These are phyloP conservation scores for Parapristionchus giblindavisi DNA, from an alignment of 2,888 invertebrate species.

Conservation along the genomic window DNA sequence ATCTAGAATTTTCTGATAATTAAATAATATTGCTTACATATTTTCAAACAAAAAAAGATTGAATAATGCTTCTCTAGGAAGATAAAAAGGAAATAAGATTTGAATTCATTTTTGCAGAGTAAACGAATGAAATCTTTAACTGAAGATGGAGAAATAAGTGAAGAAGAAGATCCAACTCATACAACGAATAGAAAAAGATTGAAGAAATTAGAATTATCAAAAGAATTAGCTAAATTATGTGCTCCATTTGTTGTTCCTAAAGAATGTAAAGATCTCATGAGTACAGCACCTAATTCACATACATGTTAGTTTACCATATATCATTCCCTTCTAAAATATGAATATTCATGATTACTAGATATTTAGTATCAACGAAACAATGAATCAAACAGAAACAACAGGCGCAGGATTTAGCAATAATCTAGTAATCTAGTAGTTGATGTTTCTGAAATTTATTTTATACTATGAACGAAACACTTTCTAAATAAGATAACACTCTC, in stretches of 20 bases:
- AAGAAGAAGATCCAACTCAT: constrained; percentile 74
- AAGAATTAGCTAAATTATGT: constrained; percentile 72
- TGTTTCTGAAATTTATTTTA: no score
- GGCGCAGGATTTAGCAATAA: no score
- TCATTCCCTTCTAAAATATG: not conserved
- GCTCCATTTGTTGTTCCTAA: constrained; percentile 66
- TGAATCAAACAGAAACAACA: no score
- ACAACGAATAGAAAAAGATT: not conserved
- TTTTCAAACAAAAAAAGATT: no score
- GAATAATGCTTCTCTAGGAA: no score
- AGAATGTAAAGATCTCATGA: constrained; percentile 45
- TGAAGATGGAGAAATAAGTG: constrained; percentile 73
- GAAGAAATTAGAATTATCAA: constrained; percentile 64
- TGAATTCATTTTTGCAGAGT: constrained; percentile 69
- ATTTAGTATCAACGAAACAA: no score
- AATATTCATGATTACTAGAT: not conserved
- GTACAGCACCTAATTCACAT: constrained; percentile 51
- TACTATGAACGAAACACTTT: no score
- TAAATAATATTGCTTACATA: no score
- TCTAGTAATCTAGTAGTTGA: no score
- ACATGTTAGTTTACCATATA: constrained; percentile 42
- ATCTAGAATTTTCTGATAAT: no score
- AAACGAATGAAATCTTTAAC: constrained; percentile 38
- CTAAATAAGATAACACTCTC: no score
- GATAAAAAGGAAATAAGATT: no score